Conservation (phyloP, 2,888 invertebrate genomes). For the Drosophila formosana region DNA sequence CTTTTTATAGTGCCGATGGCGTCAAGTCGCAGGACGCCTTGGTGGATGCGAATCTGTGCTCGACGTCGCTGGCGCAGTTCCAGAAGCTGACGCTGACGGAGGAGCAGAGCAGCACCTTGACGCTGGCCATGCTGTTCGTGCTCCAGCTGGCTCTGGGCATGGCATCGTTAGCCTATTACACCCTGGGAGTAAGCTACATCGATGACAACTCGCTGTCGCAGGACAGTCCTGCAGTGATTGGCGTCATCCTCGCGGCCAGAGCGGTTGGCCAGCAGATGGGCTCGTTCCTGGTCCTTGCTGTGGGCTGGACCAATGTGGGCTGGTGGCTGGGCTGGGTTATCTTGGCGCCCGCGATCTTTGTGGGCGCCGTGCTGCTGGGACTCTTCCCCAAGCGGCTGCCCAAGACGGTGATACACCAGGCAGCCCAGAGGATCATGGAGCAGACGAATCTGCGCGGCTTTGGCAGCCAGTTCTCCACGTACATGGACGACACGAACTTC, state of each 20-base stretch:
- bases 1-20: constrained; percentile 61
- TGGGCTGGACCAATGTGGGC: constrained; percentile 73
- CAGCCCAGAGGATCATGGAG: constrained; percentile 87
- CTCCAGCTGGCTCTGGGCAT: constrained; percentile 86
- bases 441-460: constrained; percentile 72
- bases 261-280: constrained; percentile 84
- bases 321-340: constrained; percentile 87
- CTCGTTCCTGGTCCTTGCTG: constrained; percentile 82
- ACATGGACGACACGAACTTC: constrained; percentile 85
- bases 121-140: constrained; percentile 85
- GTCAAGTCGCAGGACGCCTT: constrained; percentile 39
- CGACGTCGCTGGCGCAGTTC: constrained; percentile 57
- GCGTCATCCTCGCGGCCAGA: constrained; percentile 81
- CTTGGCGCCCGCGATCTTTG: constrained; percentile 85
- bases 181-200: constrained; percentile 87
- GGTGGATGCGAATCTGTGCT: constrained; percentile 71
- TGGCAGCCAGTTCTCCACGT: constrained; percentile 81
- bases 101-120: constrained; percentile 81
- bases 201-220: constrained; percentile 87
- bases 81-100: constrained; percentile 65
- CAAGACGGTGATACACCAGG: constrained; percentile 86
- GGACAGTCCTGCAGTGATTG: constrained; percentile 86
- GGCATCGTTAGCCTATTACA: constrained; percentile 86
- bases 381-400: constrained; percentile 87
- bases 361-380: constrained; percentile 86